Evolutionary conservation across 2,888 invertebrate species (phyloP).

Genomic region (Nebria salina): DNA sequence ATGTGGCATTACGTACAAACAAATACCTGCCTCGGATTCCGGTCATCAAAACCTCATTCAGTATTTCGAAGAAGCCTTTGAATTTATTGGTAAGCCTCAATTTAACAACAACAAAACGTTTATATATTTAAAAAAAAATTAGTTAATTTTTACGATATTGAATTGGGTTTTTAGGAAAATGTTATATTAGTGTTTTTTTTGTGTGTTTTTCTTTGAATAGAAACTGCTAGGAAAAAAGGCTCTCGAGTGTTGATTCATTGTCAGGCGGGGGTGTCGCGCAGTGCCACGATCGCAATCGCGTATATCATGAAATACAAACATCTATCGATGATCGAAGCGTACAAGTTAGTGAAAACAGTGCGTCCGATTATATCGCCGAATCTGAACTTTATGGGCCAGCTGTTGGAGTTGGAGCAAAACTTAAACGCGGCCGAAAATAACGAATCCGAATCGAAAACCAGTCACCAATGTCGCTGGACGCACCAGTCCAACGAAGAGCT

Average conservation of each 20-base stretch:
- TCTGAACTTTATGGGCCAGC: slow-evolving; percentile 92
- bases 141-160: too few relatives aligned
- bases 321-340: slow-evolving; percentile 86
- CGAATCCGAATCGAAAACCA: slow-evolving; percentile 58
- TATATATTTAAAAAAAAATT: not conserved
- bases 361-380: slow-evolving; percentile 94
- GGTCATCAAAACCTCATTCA: slow-evolving; percentile 87
- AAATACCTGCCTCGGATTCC: slow-evolving; percentile 84
- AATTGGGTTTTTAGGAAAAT: too few relatives aligned
- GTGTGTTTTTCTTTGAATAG: slow-evolving; percentile 63
- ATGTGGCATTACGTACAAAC: slow-evolving; percentile 75
- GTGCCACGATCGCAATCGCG: slow-evolving; percentile 94
- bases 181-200: not conserved
- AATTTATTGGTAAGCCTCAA: slow-evolving; percentile 77
- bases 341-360: slow-evolving; percentile 83
- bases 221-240: slow-evolving; percentile 75
- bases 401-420: slow-evolving; percentile 83
- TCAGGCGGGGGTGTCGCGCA: slow-evolving; percentile 94
- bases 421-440: slow-evolving; percentile 63
- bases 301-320: slow-evolving; percentile 91
- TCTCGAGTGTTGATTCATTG: slow-evolving; percentile 90
- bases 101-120: too few relatives aligned
- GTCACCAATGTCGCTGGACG: slow-evolving; percentile 63
- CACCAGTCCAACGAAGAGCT: slow-evolving; percentile 66
- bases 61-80: slow-evolving; percentile 87